phyloP scores from a whole-genome alignment of 2,888 invertebrate species.

The Aleiodes alternator region DNA sequence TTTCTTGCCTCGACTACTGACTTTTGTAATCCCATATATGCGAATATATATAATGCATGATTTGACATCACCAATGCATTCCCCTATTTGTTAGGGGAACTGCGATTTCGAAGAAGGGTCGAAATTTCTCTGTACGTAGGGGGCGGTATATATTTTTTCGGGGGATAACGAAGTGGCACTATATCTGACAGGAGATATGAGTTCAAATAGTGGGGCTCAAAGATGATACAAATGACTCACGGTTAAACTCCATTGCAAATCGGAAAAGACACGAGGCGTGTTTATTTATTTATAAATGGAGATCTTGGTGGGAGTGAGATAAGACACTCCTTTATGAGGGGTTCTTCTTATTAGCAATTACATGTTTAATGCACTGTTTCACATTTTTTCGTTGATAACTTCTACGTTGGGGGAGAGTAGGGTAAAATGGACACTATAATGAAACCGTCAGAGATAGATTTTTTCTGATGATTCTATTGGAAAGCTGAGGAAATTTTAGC shows the following conservation, averaged over 20 bases:
- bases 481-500: too few species aligned
- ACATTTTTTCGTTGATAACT: neutral
- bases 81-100: slow-evolving; percentile 32
- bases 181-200: slow-evolving; percentile 12
- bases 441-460: too few species aligned
- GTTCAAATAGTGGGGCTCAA: slow-evolving; percentile 11
- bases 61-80: slow-evolving; percentile 45
- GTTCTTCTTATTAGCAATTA: neutral
- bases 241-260: slow-evolving; percentile 56
- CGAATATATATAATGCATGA: slow-evolving; percentile 56
- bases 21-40: slow-evolving; percentile 54
- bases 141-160: slow-evolving; percentile 29
- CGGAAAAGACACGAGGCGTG: slow-evolving; percentile 44
- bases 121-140: neutral
- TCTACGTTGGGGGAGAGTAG: too few species aligned
- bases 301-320: slow-evolving; percentile 19
- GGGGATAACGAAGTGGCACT: slow-evolving; percentile 34
- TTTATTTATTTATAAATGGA: slow-evolving; percentile 55
- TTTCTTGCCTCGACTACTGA: slow-evolving; percentile 22
- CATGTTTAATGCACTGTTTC: slow-evolving; percentile 4
- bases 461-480: too few species aligned
- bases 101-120: slow-evolving; percentile 32
- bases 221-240: slow-evolving; percentile 53
- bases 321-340: slow-evolving; percentile 17
- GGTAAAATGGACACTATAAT: too few species aligned